Percentiles rank a stretch among this genome's conserved stretches.
Conservation (phyloP, 1,140 invertebrate genomes). For the Lutraria rhynchaena region DNA sequence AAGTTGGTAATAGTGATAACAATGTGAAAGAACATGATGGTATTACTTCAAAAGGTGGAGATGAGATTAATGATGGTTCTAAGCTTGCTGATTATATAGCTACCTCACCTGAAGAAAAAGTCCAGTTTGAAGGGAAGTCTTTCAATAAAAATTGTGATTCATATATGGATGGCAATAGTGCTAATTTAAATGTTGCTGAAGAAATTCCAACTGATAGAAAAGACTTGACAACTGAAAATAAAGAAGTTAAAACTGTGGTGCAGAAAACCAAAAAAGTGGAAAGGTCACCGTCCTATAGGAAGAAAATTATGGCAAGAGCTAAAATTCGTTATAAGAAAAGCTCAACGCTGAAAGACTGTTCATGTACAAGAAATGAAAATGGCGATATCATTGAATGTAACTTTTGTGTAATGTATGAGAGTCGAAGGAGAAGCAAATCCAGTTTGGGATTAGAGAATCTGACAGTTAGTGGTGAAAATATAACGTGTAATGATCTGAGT, state of each 20-base stretch:
- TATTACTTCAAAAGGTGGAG: not conserved
- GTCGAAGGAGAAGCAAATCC: slow-evolving; percentile 19
- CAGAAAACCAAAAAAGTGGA: slow-evolving; percentile 30
- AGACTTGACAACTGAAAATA: not conserved
- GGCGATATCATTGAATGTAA: slow-evolving; percentile 28
- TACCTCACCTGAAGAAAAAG: slow-evolving; percentile 20
- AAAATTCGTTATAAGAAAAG: slow-evolving; percentile 57
- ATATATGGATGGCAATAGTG: not conserved
- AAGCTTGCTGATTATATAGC: not conserved
- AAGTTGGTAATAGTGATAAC: not conserved
- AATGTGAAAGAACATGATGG: not conserved
- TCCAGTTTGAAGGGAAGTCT: slow-evolving; percentile 30
- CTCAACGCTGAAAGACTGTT: slow-evolving; percentile 52
- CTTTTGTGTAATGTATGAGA: slow-evolving; percentile 48
- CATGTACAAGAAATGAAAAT: slow-evolving; percentile 49
- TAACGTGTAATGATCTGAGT: not conserved
- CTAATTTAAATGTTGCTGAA: not conserved
- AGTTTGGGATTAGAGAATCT: slow-evolving; percentile 48
- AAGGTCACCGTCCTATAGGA: slow-evolving; percentile 50
- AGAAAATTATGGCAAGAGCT: slow-evolving; percentile 49
- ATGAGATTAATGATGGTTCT: not conserved
- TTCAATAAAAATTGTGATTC: not conserved
- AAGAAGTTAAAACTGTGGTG: not conserved
- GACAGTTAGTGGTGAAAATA: slow-evolving; percentile 1
- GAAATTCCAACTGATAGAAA: not conserved